Conservation (phyloP, 2,888 invertebrate species). For the Amphipoea oculea region DNA sequence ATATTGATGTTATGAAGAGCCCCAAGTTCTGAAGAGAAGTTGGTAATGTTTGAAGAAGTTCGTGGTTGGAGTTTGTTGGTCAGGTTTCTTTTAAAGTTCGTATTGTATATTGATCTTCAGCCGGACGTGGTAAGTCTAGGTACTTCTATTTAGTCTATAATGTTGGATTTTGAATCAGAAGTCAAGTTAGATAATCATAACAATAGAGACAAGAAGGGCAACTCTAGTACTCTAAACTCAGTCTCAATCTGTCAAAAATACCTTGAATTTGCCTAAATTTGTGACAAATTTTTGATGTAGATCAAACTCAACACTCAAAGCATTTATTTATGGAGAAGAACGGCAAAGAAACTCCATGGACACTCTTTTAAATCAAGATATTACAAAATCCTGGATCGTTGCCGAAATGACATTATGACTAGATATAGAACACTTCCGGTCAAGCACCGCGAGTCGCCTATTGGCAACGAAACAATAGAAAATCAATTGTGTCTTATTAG, state of each 20-base stretch:
- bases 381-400: too few relatives aligned
- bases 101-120: background rate
- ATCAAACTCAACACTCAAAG: too few relatives aligned
- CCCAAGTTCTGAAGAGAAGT: slow-evolving; percentile 24
- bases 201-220: background rate
- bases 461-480: too few relatives aligned
- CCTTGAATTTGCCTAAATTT: background rate
- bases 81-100: slow-evolving; percentile 7
- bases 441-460: too few relatives aligned
- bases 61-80: background rate
- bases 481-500: too few relatives aligned
- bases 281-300: background rate
- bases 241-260: background rate
- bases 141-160: background rate
- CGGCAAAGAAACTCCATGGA: too few relatives aligned
- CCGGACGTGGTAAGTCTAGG: background rate
- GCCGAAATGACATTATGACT: too few relatives aligned
- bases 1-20: slow-evolving; percentile 53
- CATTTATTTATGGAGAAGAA: too few relatives aligned
- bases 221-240: background rate
- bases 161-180: too few relatives aligned
- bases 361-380: too few relatives aligned
- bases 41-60: slow-evolving; percentile 27
- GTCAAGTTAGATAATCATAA: too few relatives aligned
- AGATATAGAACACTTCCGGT: too few relatives aligned